Conservation (phyloP, 2,888 invertebrate species). For the Leptothorax acervorum region DNA sequence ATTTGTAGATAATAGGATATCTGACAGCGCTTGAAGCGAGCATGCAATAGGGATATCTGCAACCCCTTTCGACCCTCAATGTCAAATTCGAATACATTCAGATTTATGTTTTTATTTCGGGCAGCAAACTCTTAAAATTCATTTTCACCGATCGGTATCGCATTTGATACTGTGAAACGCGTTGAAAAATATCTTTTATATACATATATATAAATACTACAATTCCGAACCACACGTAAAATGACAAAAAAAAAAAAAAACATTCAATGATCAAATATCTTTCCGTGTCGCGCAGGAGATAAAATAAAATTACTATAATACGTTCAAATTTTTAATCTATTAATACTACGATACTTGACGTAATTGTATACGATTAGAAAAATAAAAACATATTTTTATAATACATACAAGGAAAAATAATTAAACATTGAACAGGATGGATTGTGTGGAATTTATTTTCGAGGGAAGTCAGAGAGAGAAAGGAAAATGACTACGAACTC, state of each 20-base stretch:
- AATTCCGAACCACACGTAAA: background rate
- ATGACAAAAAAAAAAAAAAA: conserved; percentile 39
- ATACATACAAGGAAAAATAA: background rate
- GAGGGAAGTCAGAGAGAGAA: background rate
- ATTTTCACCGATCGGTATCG: conserved; percentile 43
- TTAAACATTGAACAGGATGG: conserved; percentile 4
- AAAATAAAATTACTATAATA: conserved; percentile 14
- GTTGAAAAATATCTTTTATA: conserved; percentile 28
- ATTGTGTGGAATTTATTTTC: conserved; percentile 10
- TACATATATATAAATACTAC: conserved; percentile 17
- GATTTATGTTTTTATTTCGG: conserved; percentile 47
- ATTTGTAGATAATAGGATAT: background rate
- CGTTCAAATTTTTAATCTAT: background rate
- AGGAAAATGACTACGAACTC: conserved; percentile 37
- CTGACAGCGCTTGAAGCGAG: background rate
- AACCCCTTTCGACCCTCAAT: background rate
- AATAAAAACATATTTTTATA: background rate
- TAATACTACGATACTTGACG: background rate
- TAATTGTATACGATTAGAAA: background rate
- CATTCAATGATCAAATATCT: conserved; percentile 29
- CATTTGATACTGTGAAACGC: conserved; percentile 33
- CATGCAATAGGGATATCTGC: conserved; percentile 4
- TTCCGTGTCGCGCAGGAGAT: background rate
- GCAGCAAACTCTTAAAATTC: conserved; percentile 45
- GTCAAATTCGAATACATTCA: conserved; percentile 12